These are phyloP conservation scores for Thinocorus orbignyianus DNA, from an alignment of 2,113 vertebrate genomes.

Conservation along the genomic window DNA sequence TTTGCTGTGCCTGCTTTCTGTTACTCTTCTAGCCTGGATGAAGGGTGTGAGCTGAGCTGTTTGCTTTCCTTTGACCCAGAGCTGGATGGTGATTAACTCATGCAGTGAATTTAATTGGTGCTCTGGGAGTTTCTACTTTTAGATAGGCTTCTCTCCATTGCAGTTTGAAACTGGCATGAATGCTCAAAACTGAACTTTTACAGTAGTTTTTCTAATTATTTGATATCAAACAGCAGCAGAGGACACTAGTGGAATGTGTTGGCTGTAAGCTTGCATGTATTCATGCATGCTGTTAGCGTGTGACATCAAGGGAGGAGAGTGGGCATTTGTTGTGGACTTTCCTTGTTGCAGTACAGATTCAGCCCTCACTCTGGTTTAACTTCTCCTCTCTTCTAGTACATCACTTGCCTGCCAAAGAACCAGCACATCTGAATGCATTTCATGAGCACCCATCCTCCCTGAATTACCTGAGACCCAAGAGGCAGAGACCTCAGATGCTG, in stretches of 20 bases:
- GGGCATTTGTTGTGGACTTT: background rate
- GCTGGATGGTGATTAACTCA: conserved; percentile 51
- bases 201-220: conserved; percentile 44
- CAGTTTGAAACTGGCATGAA: conserved; percentile 50
- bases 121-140: conserved; percentile 29
- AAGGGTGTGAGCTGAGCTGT: conserved; percentile 44
- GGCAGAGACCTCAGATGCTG: conserved; percentile 89
- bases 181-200: conserved; percentile 36
- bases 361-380: conserved; percentile 11
- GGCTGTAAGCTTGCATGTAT: conserved; percentile 49
- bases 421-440: conserved; percentile 24
- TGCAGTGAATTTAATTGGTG: conserved; percentile 24
- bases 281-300: conserved; percentile 57
- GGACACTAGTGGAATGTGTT: conserved; percentile 37
- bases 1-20: conserved; percentile 70
- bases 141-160: background rate
- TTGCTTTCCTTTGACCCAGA: conserved; percentile 46
- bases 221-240: conserved; percentile 7
- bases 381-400: conserved; percentile 77
- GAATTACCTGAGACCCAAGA: conserved; percentile 83
- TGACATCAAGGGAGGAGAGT: background rate
- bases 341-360: background rate
- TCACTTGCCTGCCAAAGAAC: conserved; percentile 69
- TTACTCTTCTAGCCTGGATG: conserved; percentile 32
- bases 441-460: conserved; percentile 54